phyloP scores from a whole-genome alignment of 2,797 vertebrate species.

The Cirrhinus mrigala region DNA sequence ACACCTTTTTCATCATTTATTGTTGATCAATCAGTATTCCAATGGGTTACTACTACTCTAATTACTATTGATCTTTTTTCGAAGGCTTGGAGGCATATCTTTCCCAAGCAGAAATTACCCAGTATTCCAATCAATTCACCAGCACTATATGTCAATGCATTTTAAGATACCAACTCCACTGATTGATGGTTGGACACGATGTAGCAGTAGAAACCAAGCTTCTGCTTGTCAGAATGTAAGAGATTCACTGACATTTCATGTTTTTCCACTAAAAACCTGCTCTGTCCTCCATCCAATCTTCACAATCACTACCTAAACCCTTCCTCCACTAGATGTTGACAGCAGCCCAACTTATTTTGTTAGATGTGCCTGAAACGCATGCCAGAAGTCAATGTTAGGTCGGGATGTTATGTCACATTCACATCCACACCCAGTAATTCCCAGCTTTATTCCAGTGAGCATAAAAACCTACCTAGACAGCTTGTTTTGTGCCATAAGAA shows the following conservation, averaged over 20 bases:
- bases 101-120: constrained; percentile 1
- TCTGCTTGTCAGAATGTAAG: not conserved
- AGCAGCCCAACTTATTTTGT: not conserved
- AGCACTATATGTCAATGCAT: not conserved
- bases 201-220: not conserved
- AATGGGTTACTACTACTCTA: not conserved
- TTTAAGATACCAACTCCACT: not conserved
- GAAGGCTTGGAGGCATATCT: not conserved
- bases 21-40: not conserved
- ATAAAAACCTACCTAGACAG: not conserved
- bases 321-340: not conserved
- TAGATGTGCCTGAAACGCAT: not conserved
- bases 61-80: constrained; percentile 37
- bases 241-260: not conserved
- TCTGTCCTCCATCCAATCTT: not conserved
- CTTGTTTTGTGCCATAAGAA: not conserved
- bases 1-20: not conserved
- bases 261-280: not conserved
- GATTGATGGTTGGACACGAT: not conserved
- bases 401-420: not conserved
- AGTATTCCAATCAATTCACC: not conserved
- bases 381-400: not conserved
- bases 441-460: not conserved
- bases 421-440: not conserved
- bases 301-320: not conserved